A percentile compares a stretch with the other conserved stretches of the same genome.
These are phyloP conservation scores for Eremophila alpestris DNA, from an alignment of 2,797 vertebrate genomes.

Conservation along the genomic window DNA sequence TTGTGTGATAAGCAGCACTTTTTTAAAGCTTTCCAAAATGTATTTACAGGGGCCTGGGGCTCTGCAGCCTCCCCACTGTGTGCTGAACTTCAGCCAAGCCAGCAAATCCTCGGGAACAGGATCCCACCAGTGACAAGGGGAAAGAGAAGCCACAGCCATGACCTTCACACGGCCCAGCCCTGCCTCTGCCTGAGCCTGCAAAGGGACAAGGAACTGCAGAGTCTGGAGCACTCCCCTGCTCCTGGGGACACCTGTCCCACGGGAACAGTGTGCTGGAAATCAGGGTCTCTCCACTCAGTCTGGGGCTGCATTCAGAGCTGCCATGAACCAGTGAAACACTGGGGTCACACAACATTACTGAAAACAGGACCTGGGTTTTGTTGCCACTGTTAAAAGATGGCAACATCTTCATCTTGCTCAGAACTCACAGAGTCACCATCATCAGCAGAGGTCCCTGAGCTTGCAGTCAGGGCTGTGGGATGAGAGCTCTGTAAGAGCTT, in stretches of 20 bases:
- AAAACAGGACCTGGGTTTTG: background rate
- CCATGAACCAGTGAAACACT: background rate
- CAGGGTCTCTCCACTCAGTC: background rate
- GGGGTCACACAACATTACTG: fast-evolving
- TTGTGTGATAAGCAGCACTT: background rate
- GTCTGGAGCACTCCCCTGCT: background rate
- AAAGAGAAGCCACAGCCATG: background rate
- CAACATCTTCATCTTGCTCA: background rate
- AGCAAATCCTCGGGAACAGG: background rate
- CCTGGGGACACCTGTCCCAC: background rate
- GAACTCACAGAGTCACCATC: background rate
- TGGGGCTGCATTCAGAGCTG: background rate
- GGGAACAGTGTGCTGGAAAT: fast-evolving
- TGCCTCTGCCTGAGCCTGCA: background rate
- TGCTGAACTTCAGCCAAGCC: background rate
- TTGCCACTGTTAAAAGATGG: background rate
- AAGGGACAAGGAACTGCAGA: background rate
- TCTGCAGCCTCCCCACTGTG: background rate
- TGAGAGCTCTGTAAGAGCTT: background rate
- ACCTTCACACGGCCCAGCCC: background rate
- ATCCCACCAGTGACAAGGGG: background rate
- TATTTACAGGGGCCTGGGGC: background rate
- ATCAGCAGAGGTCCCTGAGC: background rate
- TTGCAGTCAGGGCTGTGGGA: background rate
- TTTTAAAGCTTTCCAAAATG: background rate